phyloP scores from a whole-genome alignment of 2,888 invertebrate genomes.

The Tetranychus piercei region DNA sequence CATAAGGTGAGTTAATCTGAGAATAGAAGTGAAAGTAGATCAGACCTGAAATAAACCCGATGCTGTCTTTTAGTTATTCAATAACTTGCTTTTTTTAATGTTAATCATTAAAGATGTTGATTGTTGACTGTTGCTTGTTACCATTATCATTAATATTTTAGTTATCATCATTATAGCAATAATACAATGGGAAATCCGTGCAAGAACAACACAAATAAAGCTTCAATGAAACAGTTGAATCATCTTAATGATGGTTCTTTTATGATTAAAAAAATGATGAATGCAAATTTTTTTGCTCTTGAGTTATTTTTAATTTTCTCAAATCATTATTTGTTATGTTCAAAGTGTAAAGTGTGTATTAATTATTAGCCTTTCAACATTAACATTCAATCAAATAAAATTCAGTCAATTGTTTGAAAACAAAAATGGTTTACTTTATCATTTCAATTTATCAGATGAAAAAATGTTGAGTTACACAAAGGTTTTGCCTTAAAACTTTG shows the following conservation, averaged over 20 bases:
- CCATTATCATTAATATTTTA: background rate
- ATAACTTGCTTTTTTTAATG: background rate
- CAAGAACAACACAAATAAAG: background rate
- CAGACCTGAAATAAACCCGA: background rate
- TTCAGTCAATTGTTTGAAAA: too few relatives aligned
- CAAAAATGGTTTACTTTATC: too few relatives aligned
- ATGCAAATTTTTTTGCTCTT: too few relatives aligned
- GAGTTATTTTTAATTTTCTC: too few relatives aligned
- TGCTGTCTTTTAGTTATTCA: background rate
- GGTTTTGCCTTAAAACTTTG: too few relatives aligned
- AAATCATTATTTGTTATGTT: too few relatives aligned
- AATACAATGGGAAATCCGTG: background rate
- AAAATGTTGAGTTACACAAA: too few relatives aligned
- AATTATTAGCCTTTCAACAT: too few relatives aligned
- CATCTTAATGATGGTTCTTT: background rate
- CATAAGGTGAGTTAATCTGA: background rate
- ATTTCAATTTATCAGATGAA: too few relatives aligned
- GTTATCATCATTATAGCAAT: background rate
- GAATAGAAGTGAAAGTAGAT: background rate
- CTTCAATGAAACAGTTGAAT: background rate
- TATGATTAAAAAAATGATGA: too few relatives aligned
- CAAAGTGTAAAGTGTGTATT: too few relatives aligned
- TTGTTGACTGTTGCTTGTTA: background rate
- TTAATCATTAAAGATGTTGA: background rate
- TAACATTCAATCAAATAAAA: too few relatives aligned